Percentiles rank a stretch among this genome's conserved stretches.
phyloP scores from a whole-genome alignment of 2,113 vertebrate genomes.

The Equus przewalskii region DNA sequence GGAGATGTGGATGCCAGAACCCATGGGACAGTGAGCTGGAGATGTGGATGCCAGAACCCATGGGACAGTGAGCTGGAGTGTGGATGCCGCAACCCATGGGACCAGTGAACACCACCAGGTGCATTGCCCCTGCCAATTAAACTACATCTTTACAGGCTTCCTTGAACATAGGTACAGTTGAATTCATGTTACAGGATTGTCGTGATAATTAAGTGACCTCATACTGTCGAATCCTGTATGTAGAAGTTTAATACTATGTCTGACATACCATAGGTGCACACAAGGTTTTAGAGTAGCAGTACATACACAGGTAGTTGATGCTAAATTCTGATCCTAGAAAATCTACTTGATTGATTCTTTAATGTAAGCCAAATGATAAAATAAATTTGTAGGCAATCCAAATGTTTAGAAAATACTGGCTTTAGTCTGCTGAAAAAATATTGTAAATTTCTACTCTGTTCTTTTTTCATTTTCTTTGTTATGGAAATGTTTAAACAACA shows the following conservation, averaged over 20 bases:
- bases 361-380: neutral
- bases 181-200: accelerated
- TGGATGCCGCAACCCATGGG: neutral
- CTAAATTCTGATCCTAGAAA: neutral
- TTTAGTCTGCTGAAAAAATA: neutral
- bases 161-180: neutral
- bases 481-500: neutral
- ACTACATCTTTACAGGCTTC: neutral
- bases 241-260: accelerated
- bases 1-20: too few species aligned
- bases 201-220: accelerated
- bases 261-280: neutral
- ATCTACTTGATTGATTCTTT: neutral
- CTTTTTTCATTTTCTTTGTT: neutral
- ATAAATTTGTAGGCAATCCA: accelerated
- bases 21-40: neutral
- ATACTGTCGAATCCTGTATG: neutral
- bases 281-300: neutral
- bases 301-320: too few species aligned
- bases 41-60: too few species aligned
- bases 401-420: neutral
- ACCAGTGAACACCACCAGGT: neutral
- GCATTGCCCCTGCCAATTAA: neutral
- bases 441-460: neutral
- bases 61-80: neutral